phyloP scores from a whole-genome alignment of 2,113 vertebrate genomes.

The Pluvialis apricaria region DNA sequence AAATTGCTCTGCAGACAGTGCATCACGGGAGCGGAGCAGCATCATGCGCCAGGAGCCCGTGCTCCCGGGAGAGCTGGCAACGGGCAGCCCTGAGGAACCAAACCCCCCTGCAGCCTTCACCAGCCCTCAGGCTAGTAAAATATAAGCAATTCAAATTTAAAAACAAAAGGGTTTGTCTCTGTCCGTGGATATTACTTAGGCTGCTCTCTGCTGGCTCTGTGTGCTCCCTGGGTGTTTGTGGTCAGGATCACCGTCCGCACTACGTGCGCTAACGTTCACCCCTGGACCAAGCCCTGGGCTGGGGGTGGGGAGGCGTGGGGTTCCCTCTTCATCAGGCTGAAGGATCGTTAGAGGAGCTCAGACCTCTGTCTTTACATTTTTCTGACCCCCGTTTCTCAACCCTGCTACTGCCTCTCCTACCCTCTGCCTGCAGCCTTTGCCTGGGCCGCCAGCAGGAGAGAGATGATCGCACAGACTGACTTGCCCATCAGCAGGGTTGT shows the following conservation, averaged over 20 bases:
- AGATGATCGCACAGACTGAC: neutral
- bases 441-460: neutral
- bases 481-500: neutral
- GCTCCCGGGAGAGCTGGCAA: neutral
- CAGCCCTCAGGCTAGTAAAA: neutral
- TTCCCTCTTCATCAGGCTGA: neutral
- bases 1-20: neutral
- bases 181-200: neutral
- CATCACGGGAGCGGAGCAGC: accelerated
- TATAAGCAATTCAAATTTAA: neutral
- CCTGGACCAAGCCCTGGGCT: neutral
- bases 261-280: no score
- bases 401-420: neutral
- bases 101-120: neutral
- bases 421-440: neutral
- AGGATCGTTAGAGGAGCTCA: neutral
- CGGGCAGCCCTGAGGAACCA: neutral
- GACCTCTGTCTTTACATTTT: neutral
- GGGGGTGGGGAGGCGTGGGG: neutral
- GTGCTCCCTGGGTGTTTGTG: neutral
- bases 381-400: neutral
- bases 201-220: neutral
- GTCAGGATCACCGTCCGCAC: neutral
- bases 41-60: accelerated
- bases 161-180: accelerated